phyloP scores from a whole-genome alignment of 2,113 vertebrate species.

The Amblyopsis rosae region DNA sequence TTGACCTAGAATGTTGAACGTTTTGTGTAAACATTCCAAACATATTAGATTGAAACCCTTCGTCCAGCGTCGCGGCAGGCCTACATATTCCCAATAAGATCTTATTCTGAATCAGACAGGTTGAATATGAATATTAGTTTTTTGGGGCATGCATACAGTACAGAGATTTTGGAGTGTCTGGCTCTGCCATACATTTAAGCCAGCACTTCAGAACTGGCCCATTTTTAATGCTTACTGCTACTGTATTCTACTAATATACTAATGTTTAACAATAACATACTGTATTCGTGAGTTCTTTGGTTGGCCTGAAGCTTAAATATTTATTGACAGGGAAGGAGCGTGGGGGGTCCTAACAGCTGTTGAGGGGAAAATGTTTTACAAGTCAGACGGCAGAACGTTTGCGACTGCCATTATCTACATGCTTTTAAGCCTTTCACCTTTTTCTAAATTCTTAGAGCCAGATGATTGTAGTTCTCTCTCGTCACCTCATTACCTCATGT shows the following conservation, averaged over 20 bases:
- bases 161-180: too few species aligned
- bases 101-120: too few species aligned
- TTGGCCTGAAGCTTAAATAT: not conserved
- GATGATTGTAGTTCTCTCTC: slow-evolving; percentile 17
- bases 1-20: too few species aligned
- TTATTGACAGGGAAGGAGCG: slow-evolving; percentile 2
- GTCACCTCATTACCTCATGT: slow-evolving; percentile 12
- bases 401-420: slow-evolving; percentile 1
- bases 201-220: too few species aligned
- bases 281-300: slow-evolving; percentile 8
- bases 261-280: not conserved
- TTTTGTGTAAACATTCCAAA: too few species aligned
- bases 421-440: not conserved
- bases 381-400: slow-evolving; percentile 12
- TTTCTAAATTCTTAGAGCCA: not conserved
- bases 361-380: slow-evolving; percentile 17
- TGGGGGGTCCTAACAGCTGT: slow-evolving; percentile 11
- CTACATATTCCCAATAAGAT: too few species aligned
- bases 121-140: too few species aligned
- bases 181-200: too few species aligned
- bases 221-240: not conserved
- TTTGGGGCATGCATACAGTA: too few species aligned
- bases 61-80: too few species aligned
- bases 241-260: not conserved
- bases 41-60: too few species aligned